A percentile compares a stretch with the other conserved stretches of the same genome.
Conservation (phyloP, 2,797 vertebrate species). For the Erethizon dorsatum region DNA sequence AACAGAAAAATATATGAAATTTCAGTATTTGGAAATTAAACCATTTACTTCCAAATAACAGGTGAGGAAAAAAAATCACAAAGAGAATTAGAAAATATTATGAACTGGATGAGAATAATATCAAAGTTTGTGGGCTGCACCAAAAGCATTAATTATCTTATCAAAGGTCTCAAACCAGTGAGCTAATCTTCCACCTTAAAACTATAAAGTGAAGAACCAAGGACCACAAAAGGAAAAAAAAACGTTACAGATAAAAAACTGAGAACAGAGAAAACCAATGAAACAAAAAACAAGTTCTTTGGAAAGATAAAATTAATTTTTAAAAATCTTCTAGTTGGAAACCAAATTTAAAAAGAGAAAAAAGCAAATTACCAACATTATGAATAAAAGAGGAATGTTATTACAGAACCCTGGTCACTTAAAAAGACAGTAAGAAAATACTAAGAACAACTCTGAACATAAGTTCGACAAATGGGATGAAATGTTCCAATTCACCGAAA, state of each 20-base stretch:
- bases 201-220: conserved; percentile 8
- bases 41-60: not conserved
- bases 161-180: not conserved
- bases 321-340: not conserved
- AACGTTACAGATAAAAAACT: not conserved
- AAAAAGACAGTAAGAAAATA: not conserved
- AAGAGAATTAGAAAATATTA: conserved; percentile 43
- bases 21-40: conserved; percentile 26
- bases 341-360: not conserved
- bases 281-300: conserved; percentile 37
- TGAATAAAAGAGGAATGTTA: not conserved
- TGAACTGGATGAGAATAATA: conserved; percentile 41
- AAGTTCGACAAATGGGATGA: not conserved
- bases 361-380: not conserved
- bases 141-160: not conserved
- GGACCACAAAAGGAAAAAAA: not conserved
- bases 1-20: not conserved
- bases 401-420: not conserved
- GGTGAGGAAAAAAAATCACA: not conserved
- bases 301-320: not conserved
- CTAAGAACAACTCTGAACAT: not conserved
- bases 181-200: not conserved
- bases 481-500: not conserved
- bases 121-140: not conserved
- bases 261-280: not conserved